Base-by-base conservation (phyloP, 2,888 invertebrate species). In the Drosophila testacea region DNA sequence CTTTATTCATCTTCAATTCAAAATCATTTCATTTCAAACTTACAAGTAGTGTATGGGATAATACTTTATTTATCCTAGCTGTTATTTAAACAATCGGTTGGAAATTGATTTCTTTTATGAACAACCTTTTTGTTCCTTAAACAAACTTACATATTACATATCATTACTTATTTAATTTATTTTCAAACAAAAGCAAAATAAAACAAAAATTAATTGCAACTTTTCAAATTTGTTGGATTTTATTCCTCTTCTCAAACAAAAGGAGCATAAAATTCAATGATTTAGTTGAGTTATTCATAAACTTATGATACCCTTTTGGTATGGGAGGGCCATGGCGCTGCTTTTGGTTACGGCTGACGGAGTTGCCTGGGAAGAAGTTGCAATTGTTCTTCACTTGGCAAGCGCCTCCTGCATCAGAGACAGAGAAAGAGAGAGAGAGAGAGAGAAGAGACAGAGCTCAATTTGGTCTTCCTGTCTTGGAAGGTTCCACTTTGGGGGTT, bases 301-400 rank as follows among this genome's bases (percentile, higher is more conserved):
- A 16, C 30, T 36, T 39, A 52, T 52, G 32, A 50, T 41, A 41
- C 42, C 13, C 34, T 28, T 10, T 2, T 13, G 13, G 50, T 13
- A 28, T 36, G 32, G 41, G 32, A 41, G 22, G 16, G 10, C 4
- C 6, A 16, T 16, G 48, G 48, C 48, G 59, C 57, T 16, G 16
- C 16, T 16, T 16, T 60, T 39, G 75, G 79, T 88, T 80, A 83
- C 86, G 90, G 79, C 80, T 83, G 77, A 88, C 67, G 70, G 81
- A 71, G 63, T 62, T 69, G 90, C 89, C 90, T 89, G 89, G 79
- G 89, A 89, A 89, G 59, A 55, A 56, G 46, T 63, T 41, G 38
- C 46, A 34, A 51, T 54, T 47, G 54, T 66, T 66, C 50, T 67
- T 48, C 38, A 27, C 60, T 65, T 51, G 57, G 50, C 50, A 7